These are phyloP conservation scores for Brachionichthys hirsutus DNA, from an alignment of 2,113 vertebrate genomes.

Conservation along the genomic window DNA sequence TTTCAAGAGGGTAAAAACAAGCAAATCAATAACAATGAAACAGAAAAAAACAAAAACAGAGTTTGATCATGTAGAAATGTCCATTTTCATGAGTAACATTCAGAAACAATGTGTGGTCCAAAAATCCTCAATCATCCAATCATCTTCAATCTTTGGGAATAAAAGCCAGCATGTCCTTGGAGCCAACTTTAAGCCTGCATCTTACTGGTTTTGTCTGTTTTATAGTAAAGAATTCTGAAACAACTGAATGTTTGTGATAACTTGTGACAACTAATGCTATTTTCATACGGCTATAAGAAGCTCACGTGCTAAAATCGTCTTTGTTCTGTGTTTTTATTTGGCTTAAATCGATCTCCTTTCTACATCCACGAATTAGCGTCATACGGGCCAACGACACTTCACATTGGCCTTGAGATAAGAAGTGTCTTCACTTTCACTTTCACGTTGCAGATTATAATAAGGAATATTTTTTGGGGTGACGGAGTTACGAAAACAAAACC, in stretches of 20 bases:
- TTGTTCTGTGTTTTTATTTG: constrained; percentile 46
- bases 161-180: constrained; percentile 41
- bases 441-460: too few relatives aligned
- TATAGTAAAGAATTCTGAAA: constrained; percentile 35
- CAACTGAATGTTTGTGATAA: constrained; percentile 48
- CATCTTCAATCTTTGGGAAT: constrained; percentile 64
- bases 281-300: constrained; percentile 69
- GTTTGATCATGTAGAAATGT: constrained; percentile 13
- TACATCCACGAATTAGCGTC: not conserved
- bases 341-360: not conserved
- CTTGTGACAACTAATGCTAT: constrained; percentile 61
- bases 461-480: too few relatives aligned
- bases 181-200: constrained; percentile 42
- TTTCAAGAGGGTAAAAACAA: constrained; percentile 7
- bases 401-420: too few relatives aligned
- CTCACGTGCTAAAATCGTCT: constrained; percentile 41
- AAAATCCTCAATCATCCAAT: constrained; percentile 29
- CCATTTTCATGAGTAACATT: constrained; percentile 3
- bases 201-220: constrained; percentile 57
- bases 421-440: too few relatives aligned
- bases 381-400: too few relatives aligned
- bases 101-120: constrained; percentile 25
- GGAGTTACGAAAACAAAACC: not conserved
- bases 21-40: not conserved
- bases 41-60: too few relatives aligned